Evolutionary conservation across 2,113 vertebrate species (phyloP), one percentile per base, ranked within the genome.

Genomic region (Peromyscus leucopus): DNA sequence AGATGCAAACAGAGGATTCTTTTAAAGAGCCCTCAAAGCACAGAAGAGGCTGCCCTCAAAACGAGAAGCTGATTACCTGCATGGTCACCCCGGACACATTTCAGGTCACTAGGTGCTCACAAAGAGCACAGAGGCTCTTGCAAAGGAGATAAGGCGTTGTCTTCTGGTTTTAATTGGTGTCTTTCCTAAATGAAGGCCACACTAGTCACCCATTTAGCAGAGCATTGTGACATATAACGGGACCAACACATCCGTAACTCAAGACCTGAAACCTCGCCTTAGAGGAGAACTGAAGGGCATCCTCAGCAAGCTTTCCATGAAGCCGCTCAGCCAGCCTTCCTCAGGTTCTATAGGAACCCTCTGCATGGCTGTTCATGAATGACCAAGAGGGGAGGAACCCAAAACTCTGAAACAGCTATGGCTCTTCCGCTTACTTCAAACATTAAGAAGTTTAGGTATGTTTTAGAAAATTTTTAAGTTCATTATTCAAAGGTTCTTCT

Each of bases 371-470:
- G 39, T 59, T 95, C 94, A 72, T 78, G 51, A 88, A 39, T n/a
- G 78, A 46, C 90, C 92, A 88, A 84, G 74, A 92, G 33, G 57
- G 59, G 93, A 71, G 2, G 59, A 61, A 85, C 39, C 92, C 95
- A 95, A 92, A 76, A 76, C 93, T 75, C 92, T 3, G 69, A 92
- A 84, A 96, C 65, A 83, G 26, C 88, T 48, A 28, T 82, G 74
- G 55, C 90, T 92, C 83, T 74, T 90, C 71, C 78, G 65, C 72
- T 83, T 84, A n/a, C 79, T 80, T 88, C 55, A 95, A 83, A 90
- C 75, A 79, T 65, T 95, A 85, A 95, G 91, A 95, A 67, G 48
- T 69, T 90, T 42, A 80, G 57, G 69, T 63, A 79, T 63, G 80
- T 89, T 95, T 91, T 85, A 88, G 63, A 67, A 90, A 90, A 65